Evolutionary conservation across 2,888 invertebrate species (phyloP).

Genomic region (Drosophila niveifrons): DNA sequence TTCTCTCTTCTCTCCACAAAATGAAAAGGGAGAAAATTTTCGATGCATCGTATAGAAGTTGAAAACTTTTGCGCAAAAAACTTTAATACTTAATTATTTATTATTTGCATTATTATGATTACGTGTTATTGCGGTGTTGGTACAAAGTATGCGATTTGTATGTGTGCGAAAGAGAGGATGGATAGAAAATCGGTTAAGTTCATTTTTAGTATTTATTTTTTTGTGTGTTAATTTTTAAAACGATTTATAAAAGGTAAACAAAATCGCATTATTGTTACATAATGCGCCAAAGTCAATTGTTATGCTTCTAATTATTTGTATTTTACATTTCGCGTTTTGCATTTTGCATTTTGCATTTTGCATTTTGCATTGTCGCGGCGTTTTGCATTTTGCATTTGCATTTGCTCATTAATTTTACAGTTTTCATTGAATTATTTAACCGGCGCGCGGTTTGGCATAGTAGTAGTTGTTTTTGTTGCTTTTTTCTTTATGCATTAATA

Average conservation of each 20-base stretch:
- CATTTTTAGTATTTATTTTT: conserved; percentile 71
- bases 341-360: conserved; percentile 44
- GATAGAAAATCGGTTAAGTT: conserved; percentile 53
- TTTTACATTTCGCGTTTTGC: conserved; percentile 40
- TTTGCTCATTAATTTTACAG: conserved; percentile 47
- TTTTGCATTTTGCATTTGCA: conserved; percentile 28
- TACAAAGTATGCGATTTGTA: conserved; percentile 33
- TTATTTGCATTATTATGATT: conserved; percentile 6
- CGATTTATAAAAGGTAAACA: conserved; percentile 21
- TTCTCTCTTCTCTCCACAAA: conserved; percentile 62
- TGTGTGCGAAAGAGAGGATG: not conserved
- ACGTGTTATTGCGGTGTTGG: conserved; percentile 59
- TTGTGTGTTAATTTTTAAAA: conserved; percentile 31
- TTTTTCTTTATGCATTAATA: conserved; percentile 36
- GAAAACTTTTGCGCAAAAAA: not conserved
- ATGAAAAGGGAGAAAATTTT: conserved; percentile 74
- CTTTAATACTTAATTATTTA: conserved; percentile 37
- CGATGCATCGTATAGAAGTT: conserved; percentile 38
- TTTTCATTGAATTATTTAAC: conserved; percentile 60
- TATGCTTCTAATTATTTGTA: conserved; percentile 60
- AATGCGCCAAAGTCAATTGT: conserved; percentile 65
- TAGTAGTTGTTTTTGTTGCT: conserved; percentile 57
- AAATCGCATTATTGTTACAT: conserved; percentile 25
- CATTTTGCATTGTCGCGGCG: conserved; percentile 21
- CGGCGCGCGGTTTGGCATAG: conserved; percentile 46